A percentile compares a stretch with the other conserved stretches of the same genome.
Conservation (phyloP, 2,113 vertebrate genomes). For the Aspiorhynchus laticeps region DNA sequence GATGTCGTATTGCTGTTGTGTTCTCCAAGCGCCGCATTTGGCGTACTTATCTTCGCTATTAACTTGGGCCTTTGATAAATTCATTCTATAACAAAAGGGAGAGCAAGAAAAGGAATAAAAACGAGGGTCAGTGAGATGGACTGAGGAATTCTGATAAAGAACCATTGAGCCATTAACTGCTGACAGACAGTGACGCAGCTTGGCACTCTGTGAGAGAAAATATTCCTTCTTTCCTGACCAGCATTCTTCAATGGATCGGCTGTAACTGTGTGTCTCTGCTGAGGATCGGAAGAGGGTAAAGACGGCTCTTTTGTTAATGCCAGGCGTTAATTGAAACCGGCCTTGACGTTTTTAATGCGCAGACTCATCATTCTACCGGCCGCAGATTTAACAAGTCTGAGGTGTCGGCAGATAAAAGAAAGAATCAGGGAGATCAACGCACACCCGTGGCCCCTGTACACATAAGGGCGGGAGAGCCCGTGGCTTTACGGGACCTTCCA, state of each 20-base stretch:
- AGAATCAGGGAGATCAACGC: background rate
- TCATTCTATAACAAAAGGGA: conserved; percentile 75
- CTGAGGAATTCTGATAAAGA: conserved; percentile 57
- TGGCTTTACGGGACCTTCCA: conserved; percentile 30
- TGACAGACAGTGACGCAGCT: conserved; percentile 55
- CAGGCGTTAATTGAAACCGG: conserved; percentile 49
- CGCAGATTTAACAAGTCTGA: conserved; percentile 39
- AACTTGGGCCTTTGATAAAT: conserved; percentile 83
- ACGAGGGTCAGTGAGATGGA: conserved; percentile 52
- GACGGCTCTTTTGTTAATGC: conserved; percentile 44
- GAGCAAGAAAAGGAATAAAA: conserved; percentile 61
- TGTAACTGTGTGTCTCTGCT: conserved; percentile 36
- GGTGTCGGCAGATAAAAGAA: conserved; percentile 1
- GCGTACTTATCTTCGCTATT: conserved; percentile 80
- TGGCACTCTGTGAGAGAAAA: conserved; percentile 32
- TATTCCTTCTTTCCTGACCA: conserved; percentile 34
- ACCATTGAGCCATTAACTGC: conserved; percentile 42
- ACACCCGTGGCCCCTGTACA: conserved; percentile 1
- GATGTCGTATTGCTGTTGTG: conserved; percentile 81
- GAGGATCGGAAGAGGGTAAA: conserved; percentile 32
- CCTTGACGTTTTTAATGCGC: conserved; percentile 51
- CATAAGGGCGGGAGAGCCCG: conserved; percentile 33
- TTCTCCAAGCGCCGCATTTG: conserved; percentile 83
- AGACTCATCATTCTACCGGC: conserved; percentile 40
- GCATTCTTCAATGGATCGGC: conserved; percentile 43